These are phyloP conservation scores for Tragelaphus scriptus DNA, from an alignment of 2,113 vertebrate species.

Conservation along the genomic window DNA sequence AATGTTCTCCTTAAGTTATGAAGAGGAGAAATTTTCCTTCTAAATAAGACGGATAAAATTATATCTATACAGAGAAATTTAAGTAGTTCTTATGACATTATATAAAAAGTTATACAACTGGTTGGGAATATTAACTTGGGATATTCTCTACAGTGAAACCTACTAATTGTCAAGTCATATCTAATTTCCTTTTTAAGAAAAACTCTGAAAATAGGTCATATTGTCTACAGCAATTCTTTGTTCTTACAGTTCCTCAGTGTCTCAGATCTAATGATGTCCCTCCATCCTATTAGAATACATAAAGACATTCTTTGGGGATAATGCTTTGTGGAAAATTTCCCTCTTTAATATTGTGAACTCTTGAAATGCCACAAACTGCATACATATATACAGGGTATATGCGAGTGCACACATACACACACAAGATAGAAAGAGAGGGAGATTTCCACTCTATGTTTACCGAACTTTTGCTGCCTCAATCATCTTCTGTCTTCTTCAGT, in stretches of 20 bases:
- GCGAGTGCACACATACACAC: background rate
- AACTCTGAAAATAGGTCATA: background rate
- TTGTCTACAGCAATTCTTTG: background rate
- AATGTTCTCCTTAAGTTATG: background rate
- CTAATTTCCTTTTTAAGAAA: background rate
- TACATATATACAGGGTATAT: accelerated
- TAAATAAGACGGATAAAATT: background rate
- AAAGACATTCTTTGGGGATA: background rate
- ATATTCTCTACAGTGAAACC: background rate
- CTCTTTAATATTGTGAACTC: background rate
- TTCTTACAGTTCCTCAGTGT: background rate
- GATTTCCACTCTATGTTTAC: background rate
- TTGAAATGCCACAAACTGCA: background rate
- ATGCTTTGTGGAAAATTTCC: background rate
- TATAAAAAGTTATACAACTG: background rate
- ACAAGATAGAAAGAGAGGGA: too few species aligned
- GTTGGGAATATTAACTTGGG: background rate
- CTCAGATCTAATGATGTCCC: background rate
- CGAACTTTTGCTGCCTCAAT: accelerated
- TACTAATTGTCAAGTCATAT: background rate
- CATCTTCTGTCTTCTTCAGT: background rate
- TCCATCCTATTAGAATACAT: background rate
- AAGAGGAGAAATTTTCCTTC: background rate
- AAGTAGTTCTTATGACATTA: background rate
- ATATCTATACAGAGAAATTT: background rate